Evolutionary conservation across 1,140 invertebrate species (phyloP).

Genomic region (Eurosta solidaginis): DNA sequence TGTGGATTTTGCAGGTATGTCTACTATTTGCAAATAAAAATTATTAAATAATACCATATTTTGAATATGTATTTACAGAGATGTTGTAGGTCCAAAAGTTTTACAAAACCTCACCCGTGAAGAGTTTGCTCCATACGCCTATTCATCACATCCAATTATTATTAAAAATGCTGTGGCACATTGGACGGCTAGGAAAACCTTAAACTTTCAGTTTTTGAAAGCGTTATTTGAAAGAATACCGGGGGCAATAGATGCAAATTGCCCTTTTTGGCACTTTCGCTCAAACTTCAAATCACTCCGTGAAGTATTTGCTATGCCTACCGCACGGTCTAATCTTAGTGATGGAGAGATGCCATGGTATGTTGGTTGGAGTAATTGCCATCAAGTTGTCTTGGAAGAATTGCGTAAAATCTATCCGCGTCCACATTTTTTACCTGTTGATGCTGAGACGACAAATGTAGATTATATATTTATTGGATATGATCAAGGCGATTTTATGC

Average conservation of each 20-base stretch:
- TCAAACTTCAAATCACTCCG: constrained; percentile 78
- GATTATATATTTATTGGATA: constrained; percentile 95
- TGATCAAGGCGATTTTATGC: constrained; percentile 89
- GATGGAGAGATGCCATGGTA: constrained; percentile 79
- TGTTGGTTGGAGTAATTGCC: constrained; percentile 91
- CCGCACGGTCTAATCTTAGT: constrained; percentile 67
- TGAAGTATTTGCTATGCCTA: constrained; percentile 80
- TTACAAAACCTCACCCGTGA: constrained; percentile 69
- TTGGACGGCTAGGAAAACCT: constrained; percentile 76
- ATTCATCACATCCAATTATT: constrained; percentile 80
- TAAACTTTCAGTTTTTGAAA: constrained; percentile 79
- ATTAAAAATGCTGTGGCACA: constrained; percentile 75
- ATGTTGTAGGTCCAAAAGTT: constrained; percentile 67
- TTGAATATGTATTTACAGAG: constrained; percentile 46
- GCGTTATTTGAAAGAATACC: constrained; percentile 71
- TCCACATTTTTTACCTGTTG: constrained; percentile 86
- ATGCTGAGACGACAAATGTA: constrained; percentile 85
- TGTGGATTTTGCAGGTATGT: constrained; percentile 73
- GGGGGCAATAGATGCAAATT: constrained; percentile 75
- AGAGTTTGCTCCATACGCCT: constrained; percentile 73
- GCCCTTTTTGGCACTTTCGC: constrained; percentile 89
- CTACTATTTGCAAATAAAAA: neutral
- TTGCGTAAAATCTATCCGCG: constrained; percentile 77
- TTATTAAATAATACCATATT: too few species aligned
- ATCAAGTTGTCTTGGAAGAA: constrained; percentile 74